Conservation (phyloP, 2,888 invertebrate genomes). For the Eristalis arbustorum region DNA sequence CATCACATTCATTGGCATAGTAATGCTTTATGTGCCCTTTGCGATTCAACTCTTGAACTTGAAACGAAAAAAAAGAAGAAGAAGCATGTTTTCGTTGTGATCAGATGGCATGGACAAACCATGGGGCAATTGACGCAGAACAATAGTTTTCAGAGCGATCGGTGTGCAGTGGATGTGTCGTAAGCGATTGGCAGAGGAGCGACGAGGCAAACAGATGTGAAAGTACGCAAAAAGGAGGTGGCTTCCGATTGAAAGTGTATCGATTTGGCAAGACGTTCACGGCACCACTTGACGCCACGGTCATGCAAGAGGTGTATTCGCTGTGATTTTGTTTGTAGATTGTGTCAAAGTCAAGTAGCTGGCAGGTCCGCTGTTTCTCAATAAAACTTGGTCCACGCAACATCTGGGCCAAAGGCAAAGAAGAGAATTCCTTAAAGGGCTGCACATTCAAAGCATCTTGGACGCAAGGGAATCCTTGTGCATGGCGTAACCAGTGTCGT, state of each 20-base stretch:
- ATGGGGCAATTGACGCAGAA: conserved; percentile 4
- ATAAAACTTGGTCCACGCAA: too few relatives aligned
- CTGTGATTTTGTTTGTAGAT: background rate
- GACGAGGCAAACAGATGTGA: background rate
- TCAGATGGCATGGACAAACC: background rate
- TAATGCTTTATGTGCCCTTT: too few relatives aligned
- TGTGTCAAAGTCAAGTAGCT: background rate
- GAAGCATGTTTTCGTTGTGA: background rate
- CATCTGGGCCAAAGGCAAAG: too few relatives aligned
- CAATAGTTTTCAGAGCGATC: background rate
- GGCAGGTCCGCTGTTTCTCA: too few relatives aligned
- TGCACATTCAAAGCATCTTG: too few relatives aligned
- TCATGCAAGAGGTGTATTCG: background rate
- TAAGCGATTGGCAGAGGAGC: background rate
- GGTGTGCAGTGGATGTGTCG: background rate
- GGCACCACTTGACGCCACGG: background rate
- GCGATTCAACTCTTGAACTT: conserved; percentile 30
- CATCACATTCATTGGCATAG: too few relatives aligned
- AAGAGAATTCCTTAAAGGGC: too few relatives aligned
- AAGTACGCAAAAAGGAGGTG: background rate
- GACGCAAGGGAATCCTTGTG: too few relatives aligned
- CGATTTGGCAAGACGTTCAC: background rate
- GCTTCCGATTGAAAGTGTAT: background rate
- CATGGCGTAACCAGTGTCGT: too few relatives aligned
- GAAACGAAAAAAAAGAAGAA: background rate